Conservation (phyloP, 1,140 invertebrate species). For the Bombus cullumanus region DNA sequence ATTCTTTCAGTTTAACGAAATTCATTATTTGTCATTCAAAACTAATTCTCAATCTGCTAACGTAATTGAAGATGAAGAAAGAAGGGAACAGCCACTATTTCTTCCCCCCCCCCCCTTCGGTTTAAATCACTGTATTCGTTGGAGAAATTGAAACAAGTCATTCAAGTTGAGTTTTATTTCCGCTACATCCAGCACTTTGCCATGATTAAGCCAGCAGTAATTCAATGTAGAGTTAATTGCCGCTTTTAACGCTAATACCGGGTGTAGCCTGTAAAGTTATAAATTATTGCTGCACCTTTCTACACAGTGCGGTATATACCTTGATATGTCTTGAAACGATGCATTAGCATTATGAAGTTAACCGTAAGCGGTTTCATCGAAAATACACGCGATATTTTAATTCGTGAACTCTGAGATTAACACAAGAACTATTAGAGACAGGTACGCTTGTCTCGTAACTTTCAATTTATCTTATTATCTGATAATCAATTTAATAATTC, state of each 20-base stretch:
- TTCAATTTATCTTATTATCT: neutral
- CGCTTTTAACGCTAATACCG: constrained; percentile 11
- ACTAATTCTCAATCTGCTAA: neutral
- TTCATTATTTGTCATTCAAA: neutral
- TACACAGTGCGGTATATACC: too few relatives aligned
- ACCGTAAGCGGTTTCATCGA: neutral
- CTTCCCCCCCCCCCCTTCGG: neutral
- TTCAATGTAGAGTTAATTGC: constrained; percentile 20
- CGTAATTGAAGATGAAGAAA: neutral
- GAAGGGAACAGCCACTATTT: neutral
- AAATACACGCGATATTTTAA: constrained; percentile 1
- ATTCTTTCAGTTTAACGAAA: too few relatives aligned
- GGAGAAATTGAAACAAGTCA: neutral
- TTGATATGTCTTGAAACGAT: neutral
- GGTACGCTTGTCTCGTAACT: neutral
- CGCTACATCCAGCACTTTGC: neutral
- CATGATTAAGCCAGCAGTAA: constrained; percentile 4
- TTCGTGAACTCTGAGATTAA: neutral
- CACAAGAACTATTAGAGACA: neutral
- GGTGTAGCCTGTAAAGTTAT: constrained; percentile 17
- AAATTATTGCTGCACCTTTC: constrained; percentile 10
- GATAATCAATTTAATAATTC: neutral
- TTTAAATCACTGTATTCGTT: neutral
- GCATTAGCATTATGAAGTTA: neutral
- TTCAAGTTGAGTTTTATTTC: neutral